These are phyloP conservation scores for Apostichopus japonicus DNA, from an alignment of 35 echinoderm and acorn worm genomes.

Conservation along the genomic window DNA sequence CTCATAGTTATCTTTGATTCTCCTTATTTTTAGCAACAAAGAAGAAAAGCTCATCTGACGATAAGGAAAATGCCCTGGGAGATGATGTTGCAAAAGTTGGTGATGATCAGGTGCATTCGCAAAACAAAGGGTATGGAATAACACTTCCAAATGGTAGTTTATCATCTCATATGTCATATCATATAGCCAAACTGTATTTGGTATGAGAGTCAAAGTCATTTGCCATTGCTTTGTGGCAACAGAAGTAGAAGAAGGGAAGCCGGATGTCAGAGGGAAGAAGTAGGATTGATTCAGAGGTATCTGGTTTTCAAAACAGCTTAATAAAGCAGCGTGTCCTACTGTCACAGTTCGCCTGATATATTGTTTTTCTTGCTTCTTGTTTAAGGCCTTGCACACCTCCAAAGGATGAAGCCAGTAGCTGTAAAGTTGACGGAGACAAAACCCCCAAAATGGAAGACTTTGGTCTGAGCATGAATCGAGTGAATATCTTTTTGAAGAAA, in stretches of 20 bases:
- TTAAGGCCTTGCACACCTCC: background rate
- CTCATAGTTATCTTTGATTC: background rate
- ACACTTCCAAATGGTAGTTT: no score
- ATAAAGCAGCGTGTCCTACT: no score
- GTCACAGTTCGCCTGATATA: background rate
- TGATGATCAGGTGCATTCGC: background rate
- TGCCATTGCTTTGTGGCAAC: no score
- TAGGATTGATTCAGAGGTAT: no score
- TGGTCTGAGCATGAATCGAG: constrained; percentile 27
- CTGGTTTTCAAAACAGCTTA: no score
- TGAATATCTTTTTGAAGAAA: constrained; percentile 33
- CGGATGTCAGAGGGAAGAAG: no score
- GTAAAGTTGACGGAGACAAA: background rate
- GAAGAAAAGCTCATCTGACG: background rate
- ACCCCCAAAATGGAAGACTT: constrained; percentile 38
- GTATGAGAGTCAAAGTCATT: no score
- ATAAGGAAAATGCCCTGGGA: background rate
- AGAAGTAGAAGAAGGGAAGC: no score
- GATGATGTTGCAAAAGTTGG: background rate
- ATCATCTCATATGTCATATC: no score
- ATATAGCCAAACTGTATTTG: no score
- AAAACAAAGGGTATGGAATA: background rate
- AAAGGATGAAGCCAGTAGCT: background rate
- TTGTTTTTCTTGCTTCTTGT: background rate
- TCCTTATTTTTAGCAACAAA: background rate